A percentile compares a stretch with the other conserved stretches of the same genome.
phyloP scores from a whole-genome alignment of 1,140 invertebrate species.

The Charaxes varanes region DNA sequence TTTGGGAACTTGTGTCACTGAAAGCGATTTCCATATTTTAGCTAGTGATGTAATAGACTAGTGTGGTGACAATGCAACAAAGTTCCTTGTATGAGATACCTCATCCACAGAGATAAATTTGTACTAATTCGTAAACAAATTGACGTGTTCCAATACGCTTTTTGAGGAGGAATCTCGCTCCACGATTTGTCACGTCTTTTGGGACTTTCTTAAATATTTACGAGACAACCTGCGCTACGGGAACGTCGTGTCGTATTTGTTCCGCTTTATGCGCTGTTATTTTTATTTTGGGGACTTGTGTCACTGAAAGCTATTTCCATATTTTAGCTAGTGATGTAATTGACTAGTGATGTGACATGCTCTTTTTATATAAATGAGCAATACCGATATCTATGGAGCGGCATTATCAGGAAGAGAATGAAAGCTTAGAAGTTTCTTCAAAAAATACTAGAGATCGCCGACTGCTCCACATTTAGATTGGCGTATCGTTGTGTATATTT shows the following conservation, averaged over 20 bases:
- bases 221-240: slow-evolving; percentile 30
- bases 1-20: too few relatives aligned
- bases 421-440: too few relatives aligned
- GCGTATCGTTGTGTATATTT: too few relatives aligned
- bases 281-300: slow-evolving; percentile 3
- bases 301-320: not conserved
- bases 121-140: slow-evolving; percentile 74
- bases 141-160: slow-evolving; percentile 56
- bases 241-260: slow-evolving; percentile 26
- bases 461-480: too few relatives aligned
- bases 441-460: too few relatives aligned
- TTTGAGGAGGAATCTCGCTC: slow-evolving; percentile 51
- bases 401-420: too few relatives aligned
- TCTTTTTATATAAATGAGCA: too few relatives aligned
- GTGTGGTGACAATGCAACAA: slow-evolving; percentile 70
- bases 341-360: too few relatives aligned
- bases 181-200: slow-evolving; percentile 65
- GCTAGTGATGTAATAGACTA: too few relatives aligned
- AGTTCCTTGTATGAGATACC: slow-evolving; percentile 66
- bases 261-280: slow-evolving; percentile 10
- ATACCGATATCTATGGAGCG: too few relatives aligned
- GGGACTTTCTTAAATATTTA: slow-evolving; percentile 50
- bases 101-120: slow-evolving; percentile 69
- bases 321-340: not conserved
- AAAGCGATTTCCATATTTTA: too few relatives aligned